These are phyloP conservation scores for Harlomillsia oculata DNA, from an alignment of 1,140 invertebrate species.

Conservation along the genomic window DNA sequence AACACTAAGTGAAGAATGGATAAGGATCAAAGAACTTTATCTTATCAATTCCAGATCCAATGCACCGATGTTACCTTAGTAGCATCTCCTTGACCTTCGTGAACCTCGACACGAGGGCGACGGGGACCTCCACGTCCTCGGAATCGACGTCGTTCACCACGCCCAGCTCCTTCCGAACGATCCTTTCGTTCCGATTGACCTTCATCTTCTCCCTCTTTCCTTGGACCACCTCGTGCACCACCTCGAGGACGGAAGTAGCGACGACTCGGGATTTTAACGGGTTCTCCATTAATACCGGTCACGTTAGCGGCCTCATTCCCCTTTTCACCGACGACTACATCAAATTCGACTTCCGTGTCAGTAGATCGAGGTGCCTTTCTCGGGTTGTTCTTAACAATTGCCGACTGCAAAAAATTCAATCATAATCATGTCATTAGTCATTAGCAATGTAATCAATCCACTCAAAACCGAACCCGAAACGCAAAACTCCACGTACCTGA, in stretches of 20 bases:
- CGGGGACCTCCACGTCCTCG: conserved; percentile 37
- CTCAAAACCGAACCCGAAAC: no score
- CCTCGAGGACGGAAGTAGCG: conserved; percentile 53
- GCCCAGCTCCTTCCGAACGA: conserved; percentile 28
- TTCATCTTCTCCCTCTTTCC: conserved; percentile 34
- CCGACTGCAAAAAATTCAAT: conserved; percentile 65
- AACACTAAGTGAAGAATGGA: no score
- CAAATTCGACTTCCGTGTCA: conserved; percentile 96
- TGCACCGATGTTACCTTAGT: no score
- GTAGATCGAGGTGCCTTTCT: conserved; percentile 95
- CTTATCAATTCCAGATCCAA: no score
- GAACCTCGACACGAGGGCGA: conserved; percentile 22
- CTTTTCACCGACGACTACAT: conserved; percentile 97
- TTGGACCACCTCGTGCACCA: conserved; percentile 26
- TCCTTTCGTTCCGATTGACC: conserved; percentile 30
- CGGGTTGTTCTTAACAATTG: conserved; percentile 95
- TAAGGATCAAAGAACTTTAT: no score
- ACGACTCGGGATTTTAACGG: conserved; percentile 88
- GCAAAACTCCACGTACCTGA: no score
- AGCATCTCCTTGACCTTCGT: conserved; percentile 20
- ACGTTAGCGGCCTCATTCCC: conserved; percentile 96
- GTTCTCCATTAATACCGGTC: conserved; percentile 82
- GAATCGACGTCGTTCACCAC: conserved; percentile 36
- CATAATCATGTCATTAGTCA: no score
- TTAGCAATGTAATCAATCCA: no score